These are phyloP conservation scores for Setophaga coronata DNA, from an alignment of 2,113 vertebrate species.

Conservation along the genomic window DNA sequence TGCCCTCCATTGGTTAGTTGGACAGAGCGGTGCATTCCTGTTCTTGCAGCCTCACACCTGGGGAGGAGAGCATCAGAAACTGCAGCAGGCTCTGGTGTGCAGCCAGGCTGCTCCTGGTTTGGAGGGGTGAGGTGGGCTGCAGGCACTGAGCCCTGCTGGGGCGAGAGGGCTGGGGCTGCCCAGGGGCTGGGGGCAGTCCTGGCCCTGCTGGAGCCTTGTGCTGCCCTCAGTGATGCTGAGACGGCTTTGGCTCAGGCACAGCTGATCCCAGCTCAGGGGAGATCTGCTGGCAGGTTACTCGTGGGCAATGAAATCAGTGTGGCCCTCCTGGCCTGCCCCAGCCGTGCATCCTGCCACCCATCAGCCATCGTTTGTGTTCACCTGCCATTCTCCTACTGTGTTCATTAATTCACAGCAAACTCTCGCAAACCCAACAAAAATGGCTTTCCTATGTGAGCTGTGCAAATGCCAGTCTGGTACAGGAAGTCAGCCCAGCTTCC, in stretches of 20 bases:
- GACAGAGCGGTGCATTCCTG: background rate
- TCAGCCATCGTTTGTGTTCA: background rate
- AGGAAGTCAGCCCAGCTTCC: background rate
- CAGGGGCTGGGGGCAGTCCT: background rate
- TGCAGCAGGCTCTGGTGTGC: background rate
- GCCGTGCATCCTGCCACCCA: background rate
- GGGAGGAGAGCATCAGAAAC: background rate
- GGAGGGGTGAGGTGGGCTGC: background rate
- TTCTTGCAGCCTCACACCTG: background rate
- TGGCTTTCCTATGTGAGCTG: background rate
- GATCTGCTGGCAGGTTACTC: background rate
- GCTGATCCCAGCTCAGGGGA: background rate
- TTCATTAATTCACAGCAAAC: background rate
- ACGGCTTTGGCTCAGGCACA: background rate
- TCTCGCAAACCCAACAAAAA: background rate
- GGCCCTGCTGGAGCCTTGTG: background rate
- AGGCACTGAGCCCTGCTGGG: background rate
- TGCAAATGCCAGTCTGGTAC: background rate
- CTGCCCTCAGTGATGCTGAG: background rate
- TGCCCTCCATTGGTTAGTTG: slow-evolving; percentile 94
- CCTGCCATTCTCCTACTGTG: slow-evolving; percentile 11
- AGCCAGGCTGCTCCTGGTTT: background rate
- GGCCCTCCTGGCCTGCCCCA: background rate
- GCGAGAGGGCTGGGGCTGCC: background rate
- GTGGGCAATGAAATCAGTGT: background rate